These are phyloP conservation scores for Ectemnius lituratus DNA, from an alignment of 2,888 invertebrate genomes.

Conservation along the genomic window DNA sequence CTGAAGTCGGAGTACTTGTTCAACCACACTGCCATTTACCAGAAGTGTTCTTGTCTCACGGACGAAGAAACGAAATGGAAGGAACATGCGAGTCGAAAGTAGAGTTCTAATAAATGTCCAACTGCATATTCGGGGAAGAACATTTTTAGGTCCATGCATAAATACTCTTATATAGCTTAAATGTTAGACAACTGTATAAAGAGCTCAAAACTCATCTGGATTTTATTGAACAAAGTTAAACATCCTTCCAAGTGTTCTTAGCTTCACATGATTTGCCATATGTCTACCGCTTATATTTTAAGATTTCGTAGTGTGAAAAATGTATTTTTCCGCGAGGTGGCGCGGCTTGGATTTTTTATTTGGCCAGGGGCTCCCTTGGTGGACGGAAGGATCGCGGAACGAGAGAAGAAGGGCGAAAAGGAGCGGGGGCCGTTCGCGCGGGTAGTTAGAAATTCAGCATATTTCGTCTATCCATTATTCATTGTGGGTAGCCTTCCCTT, in stretches of 20 bases:
- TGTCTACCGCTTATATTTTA: not conserved
- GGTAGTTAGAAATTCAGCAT: constrained; percentile 68
- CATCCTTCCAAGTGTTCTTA: too few relatives aligned
- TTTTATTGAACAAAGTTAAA: too few relatives aligned
- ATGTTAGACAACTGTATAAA: too few relatives aligned
- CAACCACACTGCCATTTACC: too few relatives aligned
- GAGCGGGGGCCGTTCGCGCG: not conserved
- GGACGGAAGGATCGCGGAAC: constrained; percentile 33
- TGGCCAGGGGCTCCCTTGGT: constrained; percentile 13
- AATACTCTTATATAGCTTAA: too few relatives aligned
- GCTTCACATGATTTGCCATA: too few relatives aligned
- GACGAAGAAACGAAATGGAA: constrained; percentile 4
- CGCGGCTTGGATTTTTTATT: constrained; percentile 28
- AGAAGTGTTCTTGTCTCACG: constrained; percentile 16
- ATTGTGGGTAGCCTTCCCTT: constrained; percentile 68
- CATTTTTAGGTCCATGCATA: too few relatives aligned
- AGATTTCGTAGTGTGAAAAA: constrained; percentile 27
- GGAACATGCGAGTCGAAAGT: not conserved
- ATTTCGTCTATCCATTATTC: constrained; percentile 72
- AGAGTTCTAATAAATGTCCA: too few relatives aligned
- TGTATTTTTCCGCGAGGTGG: constrained; percentile 47
- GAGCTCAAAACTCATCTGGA: too few relatives aligned
- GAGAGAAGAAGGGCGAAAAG: constrained; percentile 35
- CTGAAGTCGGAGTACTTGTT: too few relatives aligned
- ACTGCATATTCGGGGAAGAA: too few relatives aligned